Conservation (phyloP, 2,888 invertebrate species). For the Lymantria dispar region DNA sequence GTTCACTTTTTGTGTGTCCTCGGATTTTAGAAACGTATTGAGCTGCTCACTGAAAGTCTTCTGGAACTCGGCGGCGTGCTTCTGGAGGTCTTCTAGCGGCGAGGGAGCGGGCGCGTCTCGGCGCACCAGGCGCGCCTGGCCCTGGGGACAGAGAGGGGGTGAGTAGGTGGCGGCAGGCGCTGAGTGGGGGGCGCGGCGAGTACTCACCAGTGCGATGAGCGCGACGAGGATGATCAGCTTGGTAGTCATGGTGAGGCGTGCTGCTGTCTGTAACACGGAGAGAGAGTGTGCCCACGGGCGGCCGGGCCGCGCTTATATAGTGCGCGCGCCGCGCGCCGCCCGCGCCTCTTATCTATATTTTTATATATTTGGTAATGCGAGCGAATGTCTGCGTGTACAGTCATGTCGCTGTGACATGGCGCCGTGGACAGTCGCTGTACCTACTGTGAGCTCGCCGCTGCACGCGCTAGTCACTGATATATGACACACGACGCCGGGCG, state of each 20-base stretch:
- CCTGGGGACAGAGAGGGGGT: conserved; percentile 31
- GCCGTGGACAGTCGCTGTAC: too few species aligned
- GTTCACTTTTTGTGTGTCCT: conserved; percentile 60
- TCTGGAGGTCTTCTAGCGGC: conserved; percentile 53
- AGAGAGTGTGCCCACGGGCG: background rate
- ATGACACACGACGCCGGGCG: too few species aligned
- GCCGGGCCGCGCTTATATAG: background rate
- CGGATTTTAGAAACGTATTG: conserved; percentile 51
- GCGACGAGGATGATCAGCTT: conserved; percentile 56
- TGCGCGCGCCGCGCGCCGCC: background rate
- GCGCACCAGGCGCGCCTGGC: conserved; percentile 50
- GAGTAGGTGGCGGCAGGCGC: background rate
- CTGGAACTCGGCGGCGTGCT: conserved; percentile 58
- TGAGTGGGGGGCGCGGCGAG: background rate
- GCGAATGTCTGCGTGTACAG: too few species aligned
- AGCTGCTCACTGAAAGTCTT: conserved; percentile 58
- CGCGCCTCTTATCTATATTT: too few species aligned
- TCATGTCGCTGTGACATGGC: too few species aligned
- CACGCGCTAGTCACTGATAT: too few species aligned
- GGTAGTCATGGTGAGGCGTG: conserved; percentile 42
- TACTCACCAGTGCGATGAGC: conserved; percentile 67
- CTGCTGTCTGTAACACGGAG: background rate
- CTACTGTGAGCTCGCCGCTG: too few species aligned
- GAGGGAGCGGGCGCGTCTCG: conserved; percentile 48
- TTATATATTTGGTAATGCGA: too few species aligned